Evolutionary conservation across 2,113 vertebrate species (phyloP), one percentile per base, ranked within the genome.

Genomic region (Ondatra zibethicus): DNA sequence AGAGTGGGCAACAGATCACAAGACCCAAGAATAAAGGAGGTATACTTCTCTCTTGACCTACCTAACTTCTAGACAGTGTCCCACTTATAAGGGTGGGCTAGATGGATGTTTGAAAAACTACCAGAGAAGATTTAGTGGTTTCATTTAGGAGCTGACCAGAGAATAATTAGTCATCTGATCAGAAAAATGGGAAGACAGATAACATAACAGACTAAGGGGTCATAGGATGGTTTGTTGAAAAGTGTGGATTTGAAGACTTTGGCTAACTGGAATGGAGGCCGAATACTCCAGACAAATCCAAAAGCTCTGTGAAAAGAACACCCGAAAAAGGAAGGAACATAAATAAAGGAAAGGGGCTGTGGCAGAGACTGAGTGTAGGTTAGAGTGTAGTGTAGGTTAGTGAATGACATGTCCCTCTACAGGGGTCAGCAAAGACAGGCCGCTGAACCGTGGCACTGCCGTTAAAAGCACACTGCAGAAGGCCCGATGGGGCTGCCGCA

Each of bases 141-240:
- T 97, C 68, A 95, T 58, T 82, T 81, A 77, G 72, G 52, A 96
- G 9, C 33, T 89, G 77, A 45, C 47, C 45, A 93, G 72, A 93
- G 76, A 55, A 91, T 92, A 70, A 89, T 65, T 93, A 65, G 2
- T 66, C 39, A 86, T 47, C 72, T 81, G 81, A 66, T 23, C 81
- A 55, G 76, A 96, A 70, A 86, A 45, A 93, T 14, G 88, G n/a
- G 68, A 17, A 87, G 86, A 70, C 91, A 89, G 76, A 68, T 5
- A 42, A 21, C 36, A 84, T 7, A 33, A 50, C 72, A 88, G 70
- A 39, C 52, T 50, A 16, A 29, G 68, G 29, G 55, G 65, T 42
- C 47, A 17, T 47, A n/a, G 61, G 80, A 86, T 0, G 2, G 16
- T 14, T 72, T 94, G 47, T 0, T 66, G 61, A 25, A 66, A 73